These are phyloP conservation scores for Centroberyx gerrardi DNA, from an alignment of 2,797 vertebrate genomes.

Conservation along the genomic window DNA sequence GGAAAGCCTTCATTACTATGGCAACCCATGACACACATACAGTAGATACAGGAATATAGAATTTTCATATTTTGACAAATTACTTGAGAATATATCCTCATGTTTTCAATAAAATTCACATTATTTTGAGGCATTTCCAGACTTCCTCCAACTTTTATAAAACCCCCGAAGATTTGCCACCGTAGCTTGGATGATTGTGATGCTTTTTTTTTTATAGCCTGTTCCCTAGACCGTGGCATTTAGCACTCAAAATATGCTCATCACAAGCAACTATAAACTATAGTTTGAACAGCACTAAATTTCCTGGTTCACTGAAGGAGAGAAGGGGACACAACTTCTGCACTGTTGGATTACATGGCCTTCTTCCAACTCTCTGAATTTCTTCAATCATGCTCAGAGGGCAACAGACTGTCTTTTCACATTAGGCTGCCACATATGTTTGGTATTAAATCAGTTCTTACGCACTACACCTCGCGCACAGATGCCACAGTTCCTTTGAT, in stretches of 20 bases:
- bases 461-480: neutral
- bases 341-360: neutral
- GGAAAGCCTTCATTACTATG: neutral
- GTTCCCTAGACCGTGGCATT: neutral
- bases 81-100: neutral
- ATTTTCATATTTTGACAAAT: neutral
- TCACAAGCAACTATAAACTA: too few species aligned
- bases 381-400: constrained; percentile 22
- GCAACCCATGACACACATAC: neutral
- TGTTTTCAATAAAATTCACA: neutral
- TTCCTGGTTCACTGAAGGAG: constrained; percentile 2
- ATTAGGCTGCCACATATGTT: constrained; percentile 29
- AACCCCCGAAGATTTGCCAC: too few species aligned
- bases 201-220: too few species aligned
- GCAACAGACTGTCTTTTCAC: constrained; percentile 8
- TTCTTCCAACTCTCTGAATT: neutral
- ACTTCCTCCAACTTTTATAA: too few species aligned
- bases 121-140: too few species aligned
- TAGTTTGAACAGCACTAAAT: neutral
- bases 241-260: constrained; percentile 3
- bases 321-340: neutral
- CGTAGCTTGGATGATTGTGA: too few species aligned
- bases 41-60: neutral
- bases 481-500: constrained; percentile 37
- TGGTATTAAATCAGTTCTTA: constrained; percentile 28